A percentile compares a stretch with the other conserved stretches of the same genome.
phyloP scores from a whole-genome alignment of 2,797 vertebrate genomes.

The Lithobates pipiens region DNA sequence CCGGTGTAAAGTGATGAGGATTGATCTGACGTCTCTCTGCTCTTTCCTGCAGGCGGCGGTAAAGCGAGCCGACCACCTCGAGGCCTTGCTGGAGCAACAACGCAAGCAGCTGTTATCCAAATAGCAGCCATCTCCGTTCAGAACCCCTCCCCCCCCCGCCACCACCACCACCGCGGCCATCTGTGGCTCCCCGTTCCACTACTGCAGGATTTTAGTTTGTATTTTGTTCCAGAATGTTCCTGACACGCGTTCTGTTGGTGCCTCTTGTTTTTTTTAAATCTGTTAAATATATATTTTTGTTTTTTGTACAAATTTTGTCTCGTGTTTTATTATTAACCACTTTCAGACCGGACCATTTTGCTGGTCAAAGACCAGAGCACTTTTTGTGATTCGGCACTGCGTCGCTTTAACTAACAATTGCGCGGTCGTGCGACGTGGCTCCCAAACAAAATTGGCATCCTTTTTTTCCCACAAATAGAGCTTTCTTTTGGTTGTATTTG shows the following conservation, averaged over 20 bases:
- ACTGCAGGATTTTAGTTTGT: constrained; percentile 10
- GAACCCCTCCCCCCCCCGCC: too few species aligned
- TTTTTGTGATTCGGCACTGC: too few species aligned
- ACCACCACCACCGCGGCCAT: background rate
- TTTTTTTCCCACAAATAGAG: too few species aligned
- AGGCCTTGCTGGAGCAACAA: constrained; percentile 88
- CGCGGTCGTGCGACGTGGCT: too few species aligned
- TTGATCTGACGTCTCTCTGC: background rate
- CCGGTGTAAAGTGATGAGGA: too few species aligned
- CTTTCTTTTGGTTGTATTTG: too few species aligned
- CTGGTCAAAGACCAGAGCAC: too few species aligned
- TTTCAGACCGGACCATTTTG: too few species aligned
- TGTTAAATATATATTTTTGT: constrained; percentile 12
- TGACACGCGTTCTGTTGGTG: constrained; percentile 6
- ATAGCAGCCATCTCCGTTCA: constrained; percentile 67
- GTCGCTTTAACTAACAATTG: too few species aligned
- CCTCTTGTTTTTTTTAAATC: constrained; percentile 1
- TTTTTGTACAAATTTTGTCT: background rate
- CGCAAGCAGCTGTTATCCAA: constrained; percentile 81
- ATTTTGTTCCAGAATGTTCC: background rate
- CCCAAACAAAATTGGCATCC: too few species aligned
- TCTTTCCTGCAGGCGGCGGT: constrained; percentile 79
- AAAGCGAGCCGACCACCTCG: constrained; percentile 88
- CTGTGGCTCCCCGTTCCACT: background rate
- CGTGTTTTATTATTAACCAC: too few species aligned